Percentiles rank a stretch among this genome's conserved stretches.
phyloP scores from a whole-genome alignment of 2,113 vertebrate species.

The Pseudorasbora parva region DNA sequence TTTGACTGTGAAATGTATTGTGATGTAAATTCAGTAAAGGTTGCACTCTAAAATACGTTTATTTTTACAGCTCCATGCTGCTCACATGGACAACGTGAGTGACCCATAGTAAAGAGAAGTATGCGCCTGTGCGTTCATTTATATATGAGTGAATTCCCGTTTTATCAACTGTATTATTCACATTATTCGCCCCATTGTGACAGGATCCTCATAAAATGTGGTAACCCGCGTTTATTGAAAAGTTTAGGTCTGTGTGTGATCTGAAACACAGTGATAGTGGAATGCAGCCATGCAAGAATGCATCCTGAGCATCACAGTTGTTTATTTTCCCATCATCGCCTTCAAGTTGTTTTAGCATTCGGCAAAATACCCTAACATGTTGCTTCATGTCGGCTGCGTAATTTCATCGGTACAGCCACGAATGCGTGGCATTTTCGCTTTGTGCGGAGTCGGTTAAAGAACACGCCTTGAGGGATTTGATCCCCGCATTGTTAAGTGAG shows the following conservation, averaged over 20 bases:
- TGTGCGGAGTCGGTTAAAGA: slow-evolving; percentile 12
- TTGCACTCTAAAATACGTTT: not conserved
- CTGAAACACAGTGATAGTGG: not conserved
- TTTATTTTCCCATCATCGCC: slow-evolving; percentile 5
- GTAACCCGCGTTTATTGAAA: not conserved
- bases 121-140: not conserved
- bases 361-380: slow-evolving; percentile 14
- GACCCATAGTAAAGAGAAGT: not conserved
- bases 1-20: not conserved
- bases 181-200: not conserved
- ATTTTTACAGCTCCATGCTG: not conserved
- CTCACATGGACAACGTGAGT: not conserved
- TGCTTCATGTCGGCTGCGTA: not conserved
- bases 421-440: not conserved
- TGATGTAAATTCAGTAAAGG: not conserved
- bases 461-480: slow-evolving; percentile 30
- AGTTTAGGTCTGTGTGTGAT: not conserved
- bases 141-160: not conserved
- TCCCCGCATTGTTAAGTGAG: not conserved
- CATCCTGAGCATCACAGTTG: not conserved
- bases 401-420: not conserved
- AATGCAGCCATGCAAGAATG: not conserved
- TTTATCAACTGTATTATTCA: slow-evolving; percentile 1
- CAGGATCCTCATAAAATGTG: not conserved
- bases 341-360: not conserved